A percentile compares a stretch with the other conserved stretches of the same genome.
phyloP scores from a whole-genome alignment of 2,888 invertebrate genomes.

The Mellilla xanthometata region DNA sequence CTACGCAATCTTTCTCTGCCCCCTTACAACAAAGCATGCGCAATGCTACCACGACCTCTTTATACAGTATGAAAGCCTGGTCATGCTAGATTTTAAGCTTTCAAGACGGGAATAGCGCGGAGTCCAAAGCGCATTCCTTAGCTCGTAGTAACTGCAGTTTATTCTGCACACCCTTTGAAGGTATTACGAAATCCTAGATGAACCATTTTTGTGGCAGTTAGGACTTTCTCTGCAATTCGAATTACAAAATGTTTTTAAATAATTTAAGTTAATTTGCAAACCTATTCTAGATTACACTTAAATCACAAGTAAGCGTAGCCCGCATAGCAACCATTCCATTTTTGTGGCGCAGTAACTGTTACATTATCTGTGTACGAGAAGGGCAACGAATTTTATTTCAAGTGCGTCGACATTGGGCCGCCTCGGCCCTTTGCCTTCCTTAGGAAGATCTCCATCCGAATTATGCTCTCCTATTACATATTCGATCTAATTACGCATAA shows the following conservation, averaged over 20 bases:
- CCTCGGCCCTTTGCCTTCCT: constrained; percentile 37
- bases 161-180: too few relatives aligned
- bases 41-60: constrained; percentile 41
- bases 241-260: too few relatives aligned
- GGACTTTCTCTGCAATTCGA: too few relatives aligned
- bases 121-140: constrained; percentile 44
- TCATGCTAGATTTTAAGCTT: constrained; percentile 85
- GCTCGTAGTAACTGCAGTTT: not conserved
- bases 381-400: constrained; percentile 20
- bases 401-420: constrained; percentile 26
- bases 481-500: constrained; percentile 83
- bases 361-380: constrained; percentile 18
- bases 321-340: not conserved
- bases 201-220: too few relatives aligned
- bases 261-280: too few relatives aligned
- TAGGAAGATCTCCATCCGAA: constrained; percentile 36
- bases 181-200: too few relatives aligned
- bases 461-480: constrained; percentile 75
- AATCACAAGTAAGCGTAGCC: not conserved
- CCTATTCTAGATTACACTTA: too few relatives aligned
- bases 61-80: constrained; percentile 71
- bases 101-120: constrained; percentile 82
- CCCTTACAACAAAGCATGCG: constrained; percentile 50
- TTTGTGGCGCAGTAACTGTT: constrained; percentile 4
- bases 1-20: constrained; percentile 61